Evolutionary conservation across 2,888 invertebrate genomes (phyloP).

Genomic region (Hyposoter didymator): DNA sequence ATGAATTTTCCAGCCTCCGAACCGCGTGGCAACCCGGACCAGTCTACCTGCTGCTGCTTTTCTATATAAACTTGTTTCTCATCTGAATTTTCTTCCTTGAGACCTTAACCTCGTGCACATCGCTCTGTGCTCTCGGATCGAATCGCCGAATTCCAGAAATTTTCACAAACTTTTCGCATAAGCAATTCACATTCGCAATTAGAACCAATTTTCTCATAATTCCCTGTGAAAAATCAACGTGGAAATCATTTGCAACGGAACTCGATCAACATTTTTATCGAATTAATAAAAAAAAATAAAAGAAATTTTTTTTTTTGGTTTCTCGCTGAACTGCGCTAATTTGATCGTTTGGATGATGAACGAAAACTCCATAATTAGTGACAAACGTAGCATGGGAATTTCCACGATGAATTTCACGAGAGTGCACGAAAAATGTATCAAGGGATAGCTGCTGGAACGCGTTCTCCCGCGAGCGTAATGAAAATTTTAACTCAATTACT

Average conservation of each 20-base stretch:
- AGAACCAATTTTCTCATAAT: neutral
- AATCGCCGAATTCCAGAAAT: neutral
- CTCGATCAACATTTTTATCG: neutral
- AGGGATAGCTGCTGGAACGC: neutral
- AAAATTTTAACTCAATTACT: neutral
- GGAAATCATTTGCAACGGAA: neutral
- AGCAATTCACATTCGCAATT: neutral
- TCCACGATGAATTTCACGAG: neutral
- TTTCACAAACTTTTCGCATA: neutral
- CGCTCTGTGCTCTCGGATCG: no score
- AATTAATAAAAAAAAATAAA: neutral
- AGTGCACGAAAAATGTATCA: neutral
- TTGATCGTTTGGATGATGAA: no score
- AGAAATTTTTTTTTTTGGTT: no score
- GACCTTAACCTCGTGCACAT: neutral
- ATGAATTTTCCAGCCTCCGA: conserved; percentile 69
- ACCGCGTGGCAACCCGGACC: conserved; percentile 43
- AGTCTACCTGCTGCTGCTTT: neutral
- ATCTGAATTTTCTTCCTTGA: conserved; percentile 20
- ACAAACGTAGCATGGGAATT: neutral
- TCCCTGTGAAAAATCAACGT: neutral
- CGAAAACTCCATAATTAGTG: no score
- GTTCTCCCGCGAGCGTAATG: neutral
- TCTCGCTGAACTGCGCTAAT: no score
- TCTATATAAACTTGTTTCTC: conserved; percentile 32